Percentiles rank a stretch among this genome's conserved stretches.
These are phyloP conservation scores for Bombus difficillimus DNA, from an alignment of 1,140 invertebrate genomes.

Conservation along the genomic window DNA sequence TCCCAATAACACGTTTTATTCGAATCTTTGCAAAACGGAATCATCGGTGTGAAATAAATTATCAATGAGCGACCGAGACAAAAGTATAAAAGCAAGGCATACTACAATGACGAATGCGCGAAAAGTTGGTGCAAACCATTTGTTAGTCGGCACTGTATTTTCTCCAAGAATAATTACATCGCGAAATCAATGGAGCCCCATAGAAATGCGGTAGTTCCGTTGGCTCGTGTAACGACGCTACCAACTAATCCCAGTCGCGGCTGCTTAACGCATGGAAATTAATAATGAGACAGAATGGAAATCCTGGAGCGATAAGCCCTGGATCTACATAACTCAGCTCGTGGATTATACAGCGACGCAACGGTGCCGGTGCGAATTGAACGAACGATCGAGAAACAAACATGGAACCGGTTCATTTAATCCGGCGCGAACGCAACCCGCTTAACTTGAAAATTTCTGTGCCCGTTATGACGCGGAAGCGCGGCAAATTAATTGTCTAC, in stretches of 20 bases:
- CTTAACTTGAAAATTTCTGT: constrained; percentile 41
- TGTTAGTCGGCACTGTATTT: neutral
- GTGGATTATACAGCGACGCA: constrained; percentile 61
- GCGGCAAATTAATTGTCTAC: constrained; percentile 24
- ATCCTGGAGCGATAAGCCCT: constrained; percentile 68
- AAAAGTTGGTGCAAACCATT: neutral
- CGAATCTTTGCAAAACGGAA: neutral
- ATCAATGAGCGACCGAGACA: neutral
- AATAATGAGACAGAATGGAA: constrained; percentile 71
- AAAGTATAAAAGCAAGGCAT: neutral
- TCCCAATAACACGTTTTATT: too few species aligned
- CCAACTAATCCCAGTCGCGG: constrained; percentile 53
- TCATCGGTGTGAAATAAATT: neutral
- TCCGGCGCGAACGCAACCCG: constrained; percentile 24
- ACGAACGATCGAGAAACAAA: constrained; percentile 69
- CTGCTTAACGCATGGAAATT: constrained; percentile 71
- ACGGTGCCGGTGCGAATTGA: constrained; percentile 55
- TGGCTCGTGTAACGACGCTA: constrained; percentile 59
- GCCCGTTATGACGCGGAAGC: neutral
- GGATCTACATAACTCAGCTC: constrained; percentile 64
- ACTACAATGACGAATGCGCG: neutral
- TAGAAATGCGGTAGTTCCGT: constrained; percentile 50
- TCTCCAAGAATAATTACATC: constrained; percentile 52
- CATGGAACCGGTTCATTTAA: constrained; percentile 63
- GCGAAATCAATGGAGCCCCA: constrained; percentile 50